Evolutionary conservation across 2,888 invertebrate species (phyloP), one percentile per base, ranked within the genome.

Genomic region (Sturmia bella): DNA sequence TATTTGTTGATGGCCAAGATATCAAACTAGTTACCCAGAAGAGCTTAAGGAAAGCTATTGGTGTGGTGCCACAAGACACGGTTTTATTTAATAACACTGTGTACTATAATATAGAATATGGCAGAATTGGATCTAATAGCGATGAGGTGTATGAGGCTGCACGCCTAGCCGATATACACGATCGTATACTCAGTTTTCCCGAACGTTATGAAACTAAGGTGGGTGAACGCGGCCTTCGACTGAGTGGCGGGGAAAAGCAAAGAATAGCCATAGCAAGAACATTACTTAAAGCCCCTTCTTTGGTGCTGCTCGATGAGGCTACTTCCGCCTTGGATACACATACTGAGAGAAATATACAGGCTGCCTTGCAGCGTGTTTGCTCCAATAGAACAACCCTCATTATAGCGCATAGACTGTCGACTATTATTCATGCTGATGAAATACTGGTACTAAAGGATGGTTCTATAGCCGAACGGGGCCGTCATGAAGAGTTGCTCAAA

Each of bases 241-340:
- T 99, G 80, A 98, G 98, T 89, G 99, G 99, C 1, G 99, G 99
- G 1, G 99, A 99, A 90, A 99, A 99, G 88, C 99, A 99, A 90
- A 93, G 99, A 84, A 97, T 99, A 75, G 99, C 99, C 0, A 99
- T 99, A 84, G 99, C 99, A 0, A 92, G 99, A 83, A 99, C 99
- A 0, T 93, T 99, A 24, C 92, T 99, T 24, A 99, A 99, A 90
- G 93, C 96, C 3, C 99, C 99, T 0, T 93, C 94, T 43, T 95
- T 99, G 80, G 96, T 99, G 11, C 92, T 99, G 3, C 91, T 99
- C 9, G 99, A 99, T 90, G 99, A 99, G 92, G 99, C 97, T 1
- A 97, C 97, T 0, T 98, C 98, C 69, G 98, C 99, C 0, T 92
- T 99, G 41, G 99, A 99, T 89, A 99, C 99, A 0, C 95, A 97